These are phyloP conservation scores for Parasteatoda tepidariorum DNA, from an alignment of 1,140 invertebrate species.

Conservation along the genomic window DNA sequence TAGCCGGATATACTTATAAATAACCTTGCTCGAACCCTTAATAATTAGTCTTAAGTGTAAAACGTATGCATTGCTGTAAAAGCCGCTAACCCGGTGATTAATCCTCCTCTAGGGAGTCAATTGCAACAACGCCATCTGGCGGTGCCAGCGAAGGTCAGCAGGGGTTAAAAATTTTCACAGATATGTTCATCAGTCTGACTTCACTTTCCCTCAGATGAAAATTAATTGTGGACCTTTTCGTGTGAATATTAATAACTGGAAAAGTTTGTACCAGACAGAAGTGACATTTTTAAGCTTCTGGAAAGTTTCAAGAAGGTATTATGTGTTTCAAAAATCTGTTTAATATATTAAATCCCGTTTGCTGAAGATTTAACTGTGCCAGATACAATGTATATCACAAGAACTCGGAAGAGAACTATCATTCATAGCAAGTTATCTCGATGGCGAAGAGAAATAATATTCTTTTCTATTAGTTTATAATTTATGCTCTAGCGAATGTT, in stretches of 20 bases:
- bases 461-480: too few relatives aligned
- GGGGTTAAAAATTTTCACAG: constrained; percentile 13
- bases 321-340: too few relatives aligned
- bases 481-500: too few relatives aligned
- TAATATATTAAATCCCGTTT: too few relatives aligned
- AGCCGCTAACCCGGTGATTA: background rate
- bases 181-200: background rate
- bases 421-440: too few relatives aligned
- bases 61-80: background rate
- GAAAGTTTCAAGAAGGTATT: too few relatives aligned
- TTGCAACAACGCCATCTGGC: constrained; percentile 2
- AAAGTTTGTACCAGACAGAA: too few relatives aligned
- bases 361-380: too few relatives aligned
- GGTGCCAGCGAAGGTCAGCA: background rate
- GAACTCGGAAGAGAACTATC: too few relatives aligned
- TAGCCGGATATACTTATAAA: background rate
- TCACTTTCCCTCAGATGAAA: background rate
- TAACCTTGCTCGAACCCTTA: background rate
- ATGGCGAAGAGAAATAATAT: too few relatives aligned
- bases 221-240: background rate
- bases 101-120: background rate
- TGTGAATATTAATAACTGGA: background rate
- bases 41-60: constrained; percentile 1
- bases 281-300: too few relatives aligned
- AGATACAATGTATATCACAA: too few relatives aligned